Conservation (phyloP, 2,888 invertebrate genomes). For the Orgyia antiqua region DNA sequence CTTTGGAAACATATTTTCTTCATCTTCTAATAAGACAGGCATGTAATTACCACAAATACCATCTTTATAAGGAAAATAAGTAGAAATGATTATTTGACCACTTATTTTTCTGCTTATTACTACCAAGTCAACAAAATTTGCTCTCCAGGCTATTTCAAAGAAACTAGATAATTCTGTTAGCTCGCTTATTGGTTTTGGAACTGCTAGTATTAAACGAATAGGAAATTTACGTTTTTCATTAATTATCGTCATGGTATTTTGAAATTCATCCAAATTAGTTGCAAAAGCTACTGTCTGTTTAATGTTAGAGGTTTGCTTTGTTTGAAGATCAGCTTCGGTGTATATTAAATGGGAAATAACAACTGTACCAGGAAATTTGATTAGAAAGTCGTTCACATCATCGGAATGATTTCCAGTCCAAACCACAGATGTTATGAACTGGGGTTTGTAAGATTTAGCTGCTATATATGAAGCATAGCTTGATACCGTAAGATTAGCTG, state of each 20-base stretch:
- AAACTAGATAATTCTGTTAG: conserved; percentile 16
- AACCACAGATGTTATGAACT: conserved; percentile 32
- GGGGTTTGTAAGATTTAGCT: conserved; percentile 28
- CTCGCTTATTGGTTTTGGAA: conserved; percentile 20
- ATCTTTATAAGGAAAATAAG: conserved; percentile 41
- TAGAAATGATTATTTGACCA: conserved; percentile 27
- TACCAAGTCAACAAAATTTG: conserved; percentile 43
- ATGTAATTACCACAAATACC: conserved; percentile 35
- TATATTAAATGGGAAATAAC: conserved; percentile 22
- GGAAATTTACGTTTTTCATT: conserved; percentile 27
- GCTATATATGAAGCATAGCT: conserved; percentile 33
- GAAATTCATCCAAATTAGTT: conserved; percentile 28
- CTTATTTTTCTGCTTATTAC: conserved; percentile 26
- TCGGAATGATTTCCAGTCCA: conserved; percentile 26
- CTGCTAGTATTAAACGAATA: conserved; percentile 35
- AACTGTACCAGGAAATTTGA: conserved; percentile 29
- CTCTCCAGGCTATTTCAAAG: conserved; percentile 37
- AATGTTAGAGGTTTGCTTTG: conserved; percentile 23
- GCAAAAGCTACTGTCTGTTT: conserved; percentile 43
- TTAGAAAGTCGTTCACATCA: conserved; percentile 24
- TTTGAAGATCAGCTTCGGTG: conserved; percentile 12
- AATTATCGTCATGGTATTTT: conserved; percentile 26
- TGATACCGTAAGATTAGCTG: too few relatives aligned
- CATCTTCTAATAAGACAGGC: conserved; percentile 26
- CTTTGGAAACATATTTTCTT: conserved; percentile 31